Percentiles rank a stretch among this genome's conserved stretches.
Conservation (phyloP, 2,888 invertebrate genomes). For the Pardosa pseudoannulata region DNA sequence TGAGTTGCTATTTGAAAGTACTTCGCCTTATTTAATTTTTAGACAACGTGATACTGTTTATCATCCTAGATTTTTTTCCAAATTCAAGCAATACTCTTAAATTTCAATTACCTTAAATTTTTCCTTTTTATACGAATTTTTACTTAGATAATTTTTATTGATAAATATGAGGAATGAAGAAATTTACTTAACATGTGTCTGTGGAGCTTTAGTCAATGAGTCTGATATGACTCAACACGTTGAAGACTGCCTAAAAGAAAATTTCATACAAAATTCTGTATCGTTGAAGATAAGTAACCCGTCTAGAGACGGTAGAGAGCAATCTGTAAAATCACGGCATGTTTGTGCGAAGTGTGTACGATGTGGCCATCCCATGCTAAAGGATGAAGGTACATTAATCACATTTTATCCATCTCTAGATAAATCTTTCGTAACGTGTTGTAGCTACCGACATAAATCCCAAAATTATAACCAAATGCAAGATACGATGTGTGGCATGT, state of each 20-base stretch:
- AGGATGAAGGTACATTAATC: conserved; percentile 7
- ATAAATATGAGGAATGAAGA: background rate
- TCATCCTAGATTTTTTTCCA: too few relatives aligned
- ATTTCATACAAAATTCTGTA: background rate
- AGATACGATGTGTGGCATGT: background rate
- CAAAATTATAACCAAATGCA: background rate
- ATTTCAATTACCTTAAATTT: too few relatives aligned
- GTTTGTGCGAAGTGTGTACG: background rate
- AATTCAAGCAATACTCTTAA: too few relatives aligned
- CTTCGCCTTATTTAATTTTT: too few relatives aligned
- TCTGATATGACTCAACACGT: background rate
- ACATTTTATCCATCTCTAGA: conserved; percentile 2
- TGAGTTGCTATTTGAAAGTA: too few relatives aligned
- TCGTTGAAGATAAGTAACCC: conserved; percentile 4
- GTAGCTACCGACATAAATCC: background rate
- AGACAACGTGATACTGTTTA: too few relatives aligned
- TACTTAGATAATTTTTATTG: too few relatives aligned
- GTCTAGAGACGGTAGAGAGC: background rate
- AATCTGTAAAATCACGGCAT: background rate
- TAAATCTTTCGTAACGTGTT: background rate
- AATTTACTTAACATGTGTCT: conserved; percentile 1
- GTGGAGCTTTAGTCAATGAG: background rate
- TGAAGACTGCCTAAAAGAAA: conserved; percentile 7
- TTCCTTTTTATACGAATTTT: too few relatives aligned
- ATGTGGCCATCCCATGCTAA: conserved; percentile 15